Evolutionary conservation across 1,140 invertebrate species (phyloP).

Genomic region (Hylyphantes graminicola): DNA sequence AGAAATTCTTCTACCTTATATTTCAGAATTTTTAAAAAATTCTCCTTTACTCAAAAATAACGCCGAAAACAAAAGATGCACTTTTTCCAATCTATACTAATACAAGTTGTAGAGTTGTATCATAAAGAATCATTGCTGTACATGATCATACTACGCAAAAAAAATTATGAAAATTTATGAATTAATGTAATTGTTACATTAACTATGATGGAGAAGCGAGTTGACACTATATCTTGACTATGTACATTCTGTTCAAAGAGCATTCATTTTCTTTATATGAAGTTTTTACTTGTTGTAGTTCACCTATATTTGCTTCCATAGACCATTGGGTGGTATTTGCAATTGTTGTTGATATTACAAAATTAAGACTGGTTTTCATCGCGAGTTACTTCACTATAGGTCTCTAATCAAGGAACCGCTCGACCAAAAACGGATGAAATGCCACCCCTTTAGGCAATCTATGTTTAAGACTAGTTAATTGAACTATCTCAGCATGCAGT

Average conservation of each 20-base stretch:
- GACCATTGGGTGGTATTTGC: slow-evolving; percentile 42
- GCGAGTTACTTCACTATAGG: no score
- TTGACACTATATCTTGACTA: neutral
- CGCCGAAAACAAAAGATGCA: slow-evolving; percentile 7
- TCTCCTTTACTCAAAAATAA: slow-evolving; percentile 29
- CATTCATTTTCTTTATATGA: no score
- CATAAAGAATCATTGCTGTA: slow-evolving; percentile 5
- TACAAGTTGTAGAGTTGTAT: slow-evolving; percentile 27
- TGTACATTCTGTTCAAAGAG: slow-evolving; percentile 38
- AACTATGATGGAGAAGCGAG: no score
- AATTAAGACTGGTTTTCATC: neutral
- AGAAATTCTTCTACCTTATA: slow-evolving; percentile 38
- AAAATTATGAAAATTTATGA: slow-evolving; percentile 14
- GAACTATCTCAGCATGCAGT: slow-evolving; percentile 30
- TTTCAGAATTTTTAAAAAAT: slow-evolving; percentile 32
- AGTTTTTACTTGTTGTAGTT: slow-evolving; percentile 42
- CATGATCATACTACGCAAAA: slow-evolving; percentile 8
- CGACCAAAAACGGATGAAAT: neutral
- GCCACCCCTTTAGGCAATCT: slow-evolving; percentile 41
- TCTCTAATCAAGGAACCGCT: neutral
- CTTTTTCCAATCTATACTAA: slow-evolving; percentile 20
- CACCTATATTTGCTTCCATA: slow-evolving; percentile 49
- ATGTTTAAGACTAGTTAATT: slow-evolving; percentile 48
- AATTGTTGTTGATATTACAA: slow-evolving; percentile 8
- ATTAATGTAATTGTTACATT: slow-evolving; percentile 2